phyloP scores from a whole-genome alignment of 2,113 vertebrate genomes.

The Perca flavescens region DNA sequence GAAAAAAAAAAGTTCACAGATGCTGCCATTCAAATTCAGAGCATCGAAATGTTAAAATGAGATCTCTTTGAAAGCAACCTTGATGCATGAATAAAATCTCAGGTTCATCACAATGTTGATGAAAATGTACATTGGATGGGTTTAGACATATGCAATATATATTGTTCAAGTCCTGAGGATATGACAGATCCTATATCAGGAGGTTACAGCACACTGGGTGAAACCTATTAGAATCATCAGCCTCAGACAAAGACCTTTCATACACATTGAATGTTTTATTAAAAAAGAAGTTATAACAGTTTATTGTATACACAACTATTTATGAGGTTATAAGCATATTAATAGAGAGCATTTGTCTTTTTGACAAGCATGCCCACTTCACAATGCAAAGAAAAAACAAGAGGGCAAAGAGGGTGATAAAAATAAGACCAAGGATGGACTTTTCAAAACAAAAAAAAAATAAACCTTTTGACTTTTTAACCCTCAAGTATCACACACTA shows the following conservation, averaged over 20 bases:
- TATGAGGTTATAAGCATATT: slow-evolving; percentile 90
- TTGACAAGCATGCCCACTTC: slow-evolving; percentile 87
- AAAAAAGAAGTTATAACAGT: slow-evolving; percentile 92
- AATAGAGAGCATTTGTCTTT: slow-evolving; percentile 88
- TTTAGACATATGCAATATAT: neutral
- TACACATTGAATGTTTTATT: slow-evolving; percentile 90
- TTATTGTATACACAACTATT: slow-evolving; percentile 91
- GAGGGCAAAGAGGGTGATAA: slow-evolving; percentile 63
- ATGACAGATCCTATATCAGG: neutral
- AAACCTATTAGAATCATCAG: slow-evolving; percentile 13
- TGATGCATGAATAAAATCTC: neutral
- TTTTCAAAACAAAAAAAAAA: slow-evolving; percentile 41
- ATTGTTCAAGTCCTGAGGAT: neutral
- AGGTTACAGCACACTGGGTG: neutral
- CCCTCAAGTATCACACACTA: slow-evolving; percentile 81
- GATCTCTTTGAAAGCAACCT: neutral
- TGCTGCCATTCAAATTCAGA: neutral
- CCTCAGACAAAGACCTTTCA: slow-evolving; percentile 34
- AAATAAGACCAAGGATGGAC: slow-evolving; percentile 77
- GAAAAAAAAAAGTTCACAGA: neutral
- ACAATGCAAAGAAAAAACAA: slow-evolving; percentile 81
- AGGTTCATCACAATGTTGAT: neutral
- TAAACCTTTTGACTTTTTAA: slow-evolving; percentile 66
- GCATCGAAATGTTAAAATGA: neutral
- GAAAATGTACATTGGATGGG: too few species aligned